Evolutionary conservation across 2,797 vertebrate genomes (phyloP), one percentile per base, ranked within the genome.

Genomic region (Scleropages formosus): DNA sequence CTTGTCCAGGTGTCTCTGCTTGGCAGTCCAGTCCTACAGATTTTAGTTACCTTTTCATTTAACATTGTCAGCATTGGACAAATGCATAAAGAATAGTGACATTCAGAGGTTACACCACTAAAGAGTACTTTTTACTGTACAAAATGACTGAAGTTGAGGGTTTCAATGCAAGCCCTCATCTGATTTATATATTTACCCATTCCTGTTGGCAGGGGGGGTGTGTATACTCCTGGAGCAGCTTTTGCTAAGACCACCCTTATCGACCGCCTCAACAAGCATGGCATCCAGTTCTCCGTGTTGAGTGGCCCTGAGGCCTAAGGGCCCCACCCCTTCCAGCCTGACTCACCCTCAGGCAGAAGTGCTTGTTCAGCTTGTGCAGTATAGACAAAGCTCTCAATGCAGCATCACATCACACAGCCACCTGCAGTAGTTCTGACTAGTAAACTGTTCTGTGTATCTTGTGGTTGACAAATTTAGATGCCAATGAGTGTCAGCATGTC

Each of bases 181-280:
- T 10, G 26, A 13, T 56, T 70, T 2, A n/a, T 46, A 6, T 60
- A 27, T 39, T 39, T 59, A 20, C 66, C 4, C 73, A 58, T 53
- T 64, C 20, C 49, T 62, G 7, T 65, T 59, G 13, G 9, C 77
- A 99, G 98, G 72, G 98, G 98, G 22, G 98, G 98, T 0, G 96
- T 99, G 0, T 98, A 95, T 81, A 90, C 94, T 66, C 97, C 98
- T 0, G 97, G 95, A 90, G 95, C 94, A 2, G 94, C 82, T 16
- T 99, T 99, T 78, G 93, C 88, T 31, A 95, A 93, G 87, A 99
- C 95, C 79, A 95, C 93, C 20, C 82, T 98, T 80, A 92, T 97
- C 24, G 88, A 99, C 66, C 94, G 96, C 53, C 96, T 99, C 77
- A 90, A 93, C 90, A 93, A 92, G 77, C 90, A 85, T 6, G 96